Conservation (phyloP, 2,888 invertebrate genomes). For the Nemurella pictetii region DNA sequence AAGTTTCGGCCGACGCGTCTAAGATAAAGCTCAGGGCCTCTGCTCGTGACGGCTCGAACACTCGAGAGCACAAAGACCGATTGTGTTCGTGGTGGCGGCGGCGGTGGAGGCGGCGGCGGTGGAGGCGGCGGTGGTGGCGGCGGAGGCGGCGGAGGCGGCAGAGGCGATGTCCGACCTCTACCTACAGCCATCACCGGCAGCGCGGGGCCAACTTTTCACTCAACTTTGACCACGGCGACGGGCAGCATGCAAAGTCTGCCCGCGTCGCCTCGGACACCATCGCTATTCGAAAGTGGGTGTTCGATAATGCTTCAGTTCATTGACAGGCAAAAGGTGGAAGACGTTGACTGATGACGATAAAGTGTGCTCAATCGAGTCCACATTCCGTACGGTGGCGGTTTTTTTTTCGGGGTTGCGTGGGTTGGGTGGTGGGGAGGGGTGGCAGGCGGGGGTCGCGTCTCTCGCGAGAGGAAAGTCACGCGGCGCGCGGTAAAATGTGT, state of each 20-base stretch:
- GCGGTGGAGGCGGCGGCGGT: no score
- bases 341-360: slow-evolving; percentile 28
- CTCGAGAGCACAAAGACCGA: slow-evolving; percentile 17
- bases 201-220: neutral
- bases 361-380: slow-evolving; percentile 28
- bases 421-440: neutral
- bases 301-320: slow-evolving; percentile 25
- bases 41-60: slow-evolving; percentile 22
- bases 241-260: neutral
- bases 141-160: no score
- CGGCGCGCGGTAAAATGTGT: neutral
- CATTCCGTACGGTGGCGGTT: neutral
- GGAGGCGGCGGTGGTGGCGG: no score
- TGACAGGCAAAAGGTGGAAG: slow-evolving; percentile 26
- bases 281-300: slow-evolving; percentile 15
- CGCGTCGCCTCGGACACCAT: neutral
- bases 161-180: no score
- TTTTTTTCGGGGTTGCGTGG: neutral
- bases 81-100: neutral
- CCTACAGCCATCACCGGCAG: neutral
- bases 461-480: neutral
- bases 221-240: neutral
- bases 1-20: slow-evolving; percentile 8
- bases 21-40: slow-evolving; percentile 2
- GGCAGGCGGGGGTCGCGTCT: neutral